A percentile compares a stretch with the other conserved stretches of the same genome.
Evolutionary conservation across 2,797 vertebrate genomes (phyloP).

Genomic region (Poliocrania exsul): DNA sequence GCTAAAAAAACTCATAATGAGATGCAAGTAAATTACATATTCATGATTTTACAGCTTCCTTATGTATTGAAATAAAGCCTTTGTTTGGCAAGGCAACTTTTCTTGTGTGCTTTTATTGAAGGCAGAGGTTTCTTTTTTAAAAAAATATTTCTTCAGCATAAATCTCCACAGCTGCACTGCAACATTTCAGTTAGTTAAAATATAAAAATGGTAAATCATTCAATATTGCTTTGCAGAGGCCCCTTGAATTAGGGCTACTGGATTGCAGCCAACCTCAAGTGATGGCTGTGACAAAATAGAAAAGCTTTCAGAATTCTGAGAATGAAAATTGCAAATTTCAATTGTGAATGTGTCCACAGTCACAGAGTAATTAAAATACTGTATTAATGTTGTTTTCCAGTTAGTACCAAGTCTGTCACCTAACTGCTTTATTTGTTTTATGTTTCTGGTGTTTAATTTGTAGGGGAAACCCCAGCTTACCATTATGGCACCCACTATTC

Average conservation of each 20-base stretch:
- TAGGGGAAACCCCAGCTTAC: conserved; percentile 97
- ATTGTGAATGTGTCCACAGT: neutral
- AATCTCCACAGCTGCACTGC: neutral
- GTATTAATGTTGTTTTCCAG: neutral
- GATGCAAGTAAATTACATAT: neutral
- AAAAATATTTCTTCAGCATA: neutral
- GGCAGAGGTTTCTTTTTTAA: neutral
- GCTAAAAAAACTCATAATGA: neutral
- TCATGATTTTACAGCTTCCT: neutral
- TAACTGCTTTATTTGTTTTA: neutral
- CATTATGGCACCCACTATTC: conserved; percentile 99
- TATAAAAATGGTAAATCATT: neutral
- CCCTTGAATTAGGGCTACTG: neutral
- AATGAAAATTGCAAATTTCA: neutral
- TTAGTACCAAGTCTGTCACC: neutral
- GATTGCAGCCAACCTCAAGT: neutral
- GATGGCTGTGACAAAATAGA: neutral
- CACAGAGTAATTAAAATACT: neutral
- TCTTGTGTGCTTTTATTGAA: neutral
- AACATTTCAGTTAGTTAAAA: neutral
- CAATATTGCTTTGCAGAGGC: neutral
- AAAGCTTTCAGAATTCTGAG: neutral
- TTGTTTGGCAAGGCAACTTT: neutral
- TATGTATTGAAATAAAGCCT: neutral
- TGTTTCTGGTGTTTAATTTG: neutral